Base-by-base conservation (phyloP, 35 echinoderm and acorn worm genomes). In the Apostichopus japonicus region DNA sequence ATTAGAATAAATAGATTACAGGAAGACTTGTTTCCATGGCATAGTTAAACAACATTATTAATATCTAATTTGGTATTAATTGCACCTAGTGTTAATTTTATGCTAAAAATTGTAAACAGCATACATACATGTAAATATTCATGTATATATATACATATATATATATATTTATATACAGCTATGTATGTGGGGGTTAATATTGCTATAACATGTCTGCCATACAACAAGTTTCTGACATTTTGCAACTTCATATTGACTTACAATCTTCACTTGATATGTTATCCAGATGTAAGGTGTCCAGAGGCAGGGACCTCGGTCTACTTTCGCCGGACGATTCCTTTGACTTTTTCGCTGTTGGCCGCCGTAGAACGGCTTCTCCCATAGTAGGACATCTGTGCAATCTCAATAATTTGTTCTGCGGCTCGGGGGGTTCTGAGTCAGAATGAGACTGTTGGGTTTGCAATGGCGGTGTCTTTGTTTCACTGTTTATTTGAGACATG, bases 311-410 rank as follows among this genome's bases (percentile, higher is more conserved):
- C 25, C 90, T 77, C 8, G 90, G 90, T 77, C 90, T 52, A 56
- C 90, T 24, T 52, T 91, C 90, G 7, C 8, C 59, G 15, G 44
- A 19, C 0, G 90, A 77, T 78, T 91, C 72, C 23, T 91, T 91
- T 9, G 71, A 78, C 56, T 91, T 91, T n/a, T 91, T 91, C 19
- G 53, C 90, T 91, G 52, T 52, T 56, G 90, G 90, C 17, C 90
- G 71, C 4, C 90, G 16, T 75, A 79, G 90, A 33, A 91, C 90
- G 52, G 71, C 76, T 58, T 91, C 90, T 72, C 90, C 90, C 90
- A 91, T 91, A 91, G 90, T 91, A 77, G 90, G 90, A 72, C 90
- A 91, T 53, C 90, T 65, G 54, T 91, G 90, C 21, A 91, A 72
- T 77, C 53, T 54, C 7, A 55, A 77, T 53, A 91, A 72, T 53